Evolutionary conservation across 2,888 invertebrate species (phyloP), one percentile per base, ranked within the genome.

Genomic region (Tachystola acroxantha): DNA sequence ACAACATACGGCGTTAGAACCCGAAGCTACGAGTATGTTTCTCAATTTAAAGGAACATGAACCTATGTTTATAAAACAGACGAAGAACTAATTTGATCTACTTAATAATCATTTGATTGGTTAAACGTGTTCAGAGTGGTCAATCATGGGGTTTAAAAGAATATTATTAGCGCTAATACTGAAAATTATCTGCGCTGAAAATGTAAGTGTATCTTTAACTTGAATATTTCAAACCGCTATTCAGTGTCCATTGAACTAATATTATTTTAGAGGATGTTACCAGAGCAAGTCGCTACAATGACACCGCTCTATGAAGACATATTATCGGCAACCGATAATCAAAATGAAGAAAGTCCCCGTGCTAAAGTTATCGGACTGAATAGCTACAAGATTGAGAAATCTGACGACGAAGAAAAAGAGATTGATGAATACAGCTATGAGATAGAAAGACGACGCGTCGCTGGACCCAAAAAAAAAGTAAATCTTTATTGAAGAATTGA

Each of bases 11-110:
- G 29, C 64, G 64, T 70, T 71, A 65, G 48, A 56, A 47, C 40
- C 53, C 43, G n/a, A n/a, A n/a, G n/a, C n/a, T n/a, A n/a, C n/a
- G n/a, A n/a, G n/a, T n/a, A 43, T 52, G 53, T 45, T 53, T 59
- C 68, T 67, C 43, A 50, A 64, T 72, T 64, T 49, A 52, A 51
- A 48, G 53, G 42, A 53, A 60, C 46, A 40, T 34, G 45, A 50
- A 42, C 31, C 35, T 40, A 35, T 70, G 69, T 79, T 80, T 75
- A 64, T 58, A 69, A 75, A 75, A 58, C 48, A 48, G 42, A 34
- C 13, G 34, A 9, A 24, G 40, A 32, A 54, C 44, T 34, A 42
- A 14, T 14, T n/a, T 13, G 12, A 6, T 12, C 14, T 12, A 10
- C 10, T 6, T 39, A 33, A 37, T 32, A 34, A 42, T 55, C 59